Percentiles rank a stretch among this genome's conserved stretches.
These are phyloP conservation scores for Philypnodon macrostomus DNA, from an alignment of 2,797 vertebrate genomes.

Conservation along the genomic window DNA sequence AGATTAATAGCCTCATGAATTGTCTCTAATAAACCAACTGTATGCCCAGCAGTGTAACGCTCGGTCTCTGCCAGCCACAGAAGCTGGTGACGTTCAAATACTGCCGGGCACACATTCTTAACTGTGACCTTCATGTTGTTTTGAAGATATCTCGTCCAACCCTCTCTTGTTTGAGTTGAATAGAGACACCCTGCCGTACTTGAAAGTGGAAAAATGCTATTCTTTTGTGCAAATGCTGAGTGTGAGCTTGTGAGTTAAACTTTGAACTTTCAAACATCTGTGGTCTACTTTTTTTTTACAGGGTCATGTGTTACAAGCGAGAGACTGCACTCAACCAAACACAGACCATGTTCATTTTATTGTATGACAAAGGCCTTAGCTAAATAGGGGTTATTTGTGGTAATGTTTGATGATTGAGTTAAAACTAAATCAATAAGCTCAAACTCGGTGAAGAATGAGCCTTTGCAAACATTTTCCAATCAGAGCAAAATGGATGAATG, in stretches of 20 bases:
- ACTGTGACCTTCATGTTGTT: constrained; percentile 2
- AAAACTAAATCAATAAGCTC: not conserved
- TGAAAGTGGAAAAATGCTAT: not conserved
- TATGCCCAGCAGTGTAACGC: not conserved
- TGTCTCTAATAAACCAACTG: constrained; percentile 5
- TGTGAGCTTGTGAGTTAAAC: constrained; percentile 16
- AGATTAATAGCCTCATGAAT: constrained; percentile 1
- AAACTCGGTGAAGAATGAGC: not conserved
- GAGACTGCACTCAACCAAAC: not conserved
- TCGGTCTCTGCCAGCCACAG: not conserved
- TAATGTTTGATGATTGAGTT: constrained; percentile 2
- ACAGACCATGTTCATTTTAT: not conserved
- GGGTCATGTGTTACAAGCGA: not conserved
- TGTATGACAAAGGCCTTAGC: constrained; percentile 3
- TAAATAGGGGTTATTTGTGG: constrained; percentile 4
- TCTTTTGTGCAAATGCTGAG: not conserved
- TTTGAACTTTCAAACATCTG: constrained; percentile 23
- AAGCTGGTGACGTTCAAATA: constrained; percentile 3
- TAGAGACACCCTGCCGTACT: not conserved
- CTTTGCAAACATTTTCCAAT: constrained; percentile 1
- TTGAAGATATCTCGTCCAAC: not conserved
- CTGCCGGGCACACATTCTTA: not conserved
- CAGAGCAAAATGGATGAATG: not conserved
- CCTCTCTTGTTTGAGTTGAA: not conserved
- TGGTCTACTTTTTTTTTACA: constrained; percentile 1